Evolutionary conservation across 1,140 invertebrate species (phyloP), one percentile per base, ranked within the genome.

Genomic region (Chionoecetes opilio): DNA sequence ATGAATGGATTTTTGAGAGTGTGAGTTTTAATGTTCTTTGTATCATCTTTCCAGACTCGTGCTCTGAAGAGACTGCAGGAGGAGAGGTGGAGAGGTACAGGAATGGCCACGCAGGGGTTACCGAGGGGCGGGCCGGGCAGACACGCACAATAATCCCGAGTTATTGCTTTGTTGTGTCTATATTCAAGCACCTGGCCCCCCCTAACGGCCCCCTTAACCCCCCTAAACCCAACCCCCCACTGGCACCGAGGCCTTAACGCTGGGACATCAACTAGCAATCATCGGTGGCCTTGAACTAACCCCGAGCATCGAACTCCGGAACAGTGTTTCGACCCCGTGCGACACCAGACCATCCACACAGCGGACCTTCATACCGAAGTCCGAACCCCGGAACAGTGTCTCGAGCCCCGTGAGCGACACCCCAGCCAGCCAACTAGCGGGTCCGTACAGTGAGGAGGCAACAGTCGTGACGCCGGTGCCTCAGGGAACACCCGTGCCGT

Each of bases 151-250:
- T 94, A 94, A 89, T 94, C 93, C 32, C 14, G 26, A 75, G 89
- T 94, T 94, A 94, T 94, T 89, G 93, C 31, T 35, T 38, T 89
- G 93, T 63, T 94, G 93, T 94, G 93, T 38, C 93, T 94, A 82
- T 29, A 26, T 26, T 1, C 5, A 29, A 63, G 75, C n/a, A n/a
- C n/a, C 0, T 17, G 21, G 46, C 46, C 11, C 11, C 46, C 46
- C 41, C 32, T 41, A 46, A 8, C 14, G 17, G 32, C 91, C 46
- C 29, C n/a, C n/a, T n/a, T n/a, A n/a, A n/a, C n/a, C n/a, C n/a
- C n/a, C n/a, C n/a, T n/a, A n/a, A 2, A 26, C 53, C 53, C 53
- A 32, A 3, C 53, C 5, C 29, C 90, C 31, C 21, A 8, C 17
- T 2, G 32, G 8, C 2, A 9, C 21, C 35, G 46, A 17, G 38